phyloP scores from a whole-genome alignment of 2,797 vertebrate genomes.

The Myripristis jacobus region DNA sequence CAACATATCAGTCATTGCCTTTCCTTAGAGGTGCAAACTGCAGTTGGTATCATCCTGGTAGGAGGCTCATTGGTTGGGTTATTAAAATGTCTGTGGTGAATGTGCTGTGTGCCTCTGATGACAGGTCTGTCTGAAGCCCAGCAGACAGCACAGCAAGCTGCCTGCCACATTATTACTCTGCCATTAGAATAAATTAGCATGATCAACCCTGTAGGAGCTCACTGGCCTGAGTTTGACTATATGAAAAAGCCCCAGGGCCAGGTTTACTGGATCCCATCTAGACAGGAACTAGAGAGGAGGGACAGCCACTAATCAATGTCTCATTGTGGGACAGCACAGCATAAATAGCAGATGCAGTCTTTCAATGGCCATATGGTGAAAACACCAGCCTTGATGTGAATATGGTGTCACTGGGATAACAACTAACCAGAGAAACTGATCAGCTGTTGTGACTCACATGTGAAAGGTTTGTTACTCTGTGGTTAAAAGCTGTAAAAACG shows the following conservation, averaged over 20 bases:
- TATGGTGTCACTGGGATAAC: slow-evolving; percentile 52
- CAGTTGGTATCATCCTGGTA: slow-evolving; percentile 20
- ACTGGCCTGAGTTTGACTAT: slow-evolving; percentile 45
- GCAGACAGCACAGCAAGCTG: slow-evolving; percentile 68
- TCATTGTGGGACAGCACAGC: slow-evolving; percentile 55
- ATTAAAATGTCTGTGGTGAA: slow-evolving; percentile 71
- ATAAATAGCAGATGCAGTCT: slow-evolving; percentile 34
- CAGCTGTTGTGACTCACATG: slow-evolving; percentile 54
- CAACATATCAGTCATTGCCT: slow-evolving; percentile 15
- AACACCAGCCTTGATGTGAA: slow-evolving; percentile 27
- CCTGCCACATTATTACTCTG: slow-evolving; percentile 73
- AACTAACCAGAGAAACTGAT: slow-evolving; percentile 54
- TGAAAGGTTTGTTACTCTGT: slow-evolving; percentile 48
- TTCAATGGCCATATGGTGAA: slow-evolving; percentile 26
- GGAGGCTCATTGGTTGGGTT: slow-evolving; percentile 54
- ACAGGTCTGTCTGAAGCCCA: slow-evolving; percentile 70
- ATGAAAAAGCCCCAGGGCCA: slow-evolving; percentile 56
- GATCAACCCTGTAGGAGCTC: slow-evolving; percentile 51
- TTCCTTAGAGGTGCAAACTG: slow-evolving; percentile 31
- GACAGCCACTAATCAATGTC: slow-evolving; percentile 62
- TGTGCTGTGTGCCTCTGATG: slow-evolving; percentile 66
- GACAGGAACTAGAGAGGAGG: slow-evolving; percentile 33
- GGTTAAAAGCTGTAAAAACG: slow-evolving; percentile 61
- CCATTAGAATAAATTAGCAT: slow-evolving; percentile 79
- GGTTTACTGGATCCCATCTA: slow-evolving; percentile 43